Evolutionary conservation across 2,888 invertebrate genomes (phyloP).

Genomic region (Dione juno): DNA sequence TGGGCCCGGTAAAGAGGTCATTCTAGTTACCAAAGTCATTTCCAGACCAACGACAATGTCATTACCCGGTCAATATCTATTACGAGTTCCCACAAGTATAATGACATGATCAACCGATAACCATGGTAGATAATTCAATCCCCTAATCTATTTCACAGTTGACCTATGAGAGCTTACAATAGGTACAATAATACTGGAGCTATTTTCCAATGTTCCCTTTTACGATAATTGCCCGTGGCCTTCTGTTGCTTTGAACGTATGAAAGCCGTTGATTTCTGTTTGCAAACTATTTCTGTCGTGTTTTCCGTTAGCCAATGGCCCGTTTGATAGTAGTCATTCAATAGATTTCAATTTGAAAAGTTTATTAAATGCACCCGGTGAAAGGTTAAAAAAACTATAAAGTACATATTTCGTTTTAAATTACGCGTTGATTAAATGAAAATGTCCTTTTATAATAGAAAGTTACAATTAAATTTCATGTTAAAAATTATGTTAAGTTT

Average conservation of each 20-base stretch:
- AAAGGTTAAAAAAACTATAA: slow-evolving; percentile 21
- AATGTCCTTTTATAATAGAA: slow-evolving; percentile 3
- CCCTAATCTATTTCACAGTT: slow-evolving; percentile 50
- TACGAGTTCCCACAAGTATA: slow-evolving; percentile 38
- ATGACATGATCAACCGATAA: slow-evolving; percentile 31
- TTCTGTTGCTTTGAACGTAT: slow-evolving; percentile 49
- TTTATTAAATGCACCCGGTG: slow-evolving; percentile 23
- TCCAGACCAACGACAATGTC: slow-evolving; percentile 32
- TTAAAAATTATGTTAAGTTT: neutral
- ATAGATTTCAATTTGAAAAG: slow-evolving; percentile 24
- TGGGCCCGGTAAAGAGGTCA: slow-evolving; percentile 24
- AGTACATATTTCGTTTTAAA: slow-evolving; percentile 12
- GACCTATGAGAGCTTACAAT: slow-evolving; percentile 54
- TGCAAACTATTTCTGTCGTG: slow-evolving; percentile 49
- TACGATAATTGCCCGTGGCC: slow-evolving; percentile 63
- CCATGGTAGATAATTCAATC: slow-evolving; percentile 44
- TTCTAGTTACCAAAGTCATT: slow-evolving; percentile 34
- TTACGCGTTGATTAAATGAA: slow-evolving; percentile 6
- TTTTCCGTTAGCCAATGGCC: slow-evolving; percentile 37
- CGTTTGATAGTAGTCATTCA: slow-evolving; percentile 27
- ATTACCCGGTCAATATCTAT: slow-evolving; percentile 36
- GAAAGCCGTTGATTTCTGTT: slow-evolving; percentile 48
- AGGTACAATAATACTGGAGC: slow-evolving; percentile 56
- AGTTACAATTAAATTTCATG: slow-evolving; percentile 18
- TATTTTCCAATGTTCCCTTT: slow-evolving; percentile 62